Conservation (phyloP, 2,797 vertebrate species). For the Falco naumanni region DNA sequence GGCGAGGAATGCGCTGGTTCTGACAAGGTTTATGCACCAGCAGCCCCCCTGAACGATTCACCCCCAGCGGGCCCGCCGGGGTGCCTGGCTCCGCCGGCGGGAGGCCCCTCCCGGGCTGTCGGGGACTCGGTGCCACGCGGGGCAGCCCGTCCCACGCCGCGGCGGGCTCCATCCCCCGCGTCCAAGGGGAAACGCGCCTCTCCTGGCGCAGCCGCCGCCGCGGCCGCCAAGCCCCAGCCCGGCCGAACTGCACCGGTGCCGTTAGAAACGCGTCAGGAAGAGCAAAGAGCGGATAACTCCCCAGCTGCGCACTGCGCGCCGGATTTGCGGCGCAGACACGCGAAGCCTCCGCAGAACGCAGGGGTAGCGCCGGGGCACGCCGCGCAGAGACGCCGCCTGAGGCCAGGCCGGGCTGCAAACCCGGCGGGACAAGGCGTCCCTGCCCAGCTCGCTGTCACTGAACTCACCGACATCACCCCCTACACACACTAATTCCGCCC, state of each 20-base stretch:
- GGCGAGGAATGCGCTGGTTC: neutral
- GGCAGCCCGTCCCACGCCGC: neutral
- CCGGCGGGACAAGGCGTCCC: neutral
- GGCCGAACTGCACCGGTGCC: fast-evolving
- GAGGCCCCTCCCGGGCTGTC: neutral
- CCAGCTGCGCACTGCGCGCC: neutral
- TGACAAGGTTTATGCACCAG: neutral
- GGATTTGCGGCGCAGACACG: neutral
- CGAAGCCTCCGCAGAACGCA: neutral
- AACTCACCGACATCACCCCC: fast-evolving
- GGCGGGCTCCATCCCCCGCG: neutral
- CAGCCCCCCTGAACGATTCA: neutral
- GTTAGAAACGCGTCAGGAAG: neutral
- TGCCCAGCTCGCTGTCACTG: fast-evolving
- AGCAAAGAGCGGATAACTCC: neutral
- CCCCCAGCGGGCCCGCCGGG: too few species aligned
- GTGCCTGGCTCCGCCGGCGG: neutral
- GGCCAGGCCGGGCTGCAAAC: neutral
- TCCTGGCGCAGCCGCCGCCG: neutral
- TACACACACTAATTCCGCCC: neutral
- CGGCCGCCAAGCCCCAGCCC: neutral
- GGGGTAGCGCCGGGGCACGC: neutral
- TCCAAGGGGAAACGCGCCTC: neutral
- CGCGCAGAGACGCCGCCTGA: neutral
- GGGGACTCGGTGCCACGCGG: neutral